Evolutionary conservation across 2,113 vertebrate species (phyloP).

Genomic region (Manacus vitellinus): DNA sequence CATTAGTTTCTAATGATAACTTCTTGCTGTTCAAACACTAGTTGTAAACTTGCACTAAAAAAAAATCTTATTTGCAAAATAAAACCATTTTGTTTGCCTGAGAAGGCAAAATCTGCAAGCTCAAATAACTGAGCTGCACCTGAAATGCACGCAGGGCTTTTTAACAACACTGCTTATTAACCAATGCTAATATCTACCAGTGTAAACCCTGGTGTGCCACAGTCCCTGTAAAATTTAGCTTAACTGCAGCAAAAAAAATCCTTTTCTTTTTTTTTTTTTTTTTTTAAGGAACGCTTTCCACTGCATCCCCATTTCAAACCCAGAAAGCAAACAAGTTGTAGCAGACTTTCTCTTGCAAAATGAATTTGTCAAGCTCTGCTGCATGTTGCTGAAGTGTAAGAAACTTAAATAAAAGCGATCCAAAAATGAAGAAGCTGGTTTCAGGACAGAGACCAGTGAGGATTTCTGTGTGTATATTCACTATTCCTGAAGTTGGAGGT

Average conservation of each 20-base stretch:
- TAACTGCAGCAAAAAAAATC: not conserved
- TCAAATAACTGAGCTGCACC: not conserved
- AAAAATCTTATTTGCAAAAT: not conserved
- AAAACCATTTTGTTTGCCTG: not conserved
- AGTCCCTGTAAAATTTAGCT: not conserved
- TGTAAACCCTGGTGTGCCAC: fast-evolving
- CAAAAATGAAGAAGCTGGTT: not conserved
- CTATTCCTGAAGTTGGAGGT: not conserved
- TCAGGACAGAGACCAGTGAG: not conserved
- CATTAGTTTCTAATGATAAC: not conserved
- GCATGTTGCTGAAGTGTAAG: conserved; percentile 40
- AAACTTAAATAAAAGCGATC: conserved; percentile 26
- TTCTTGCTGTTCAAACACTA: not conserved
- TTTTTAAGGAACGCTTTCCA: not conserved
- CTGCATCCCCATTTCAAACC: not conserved
- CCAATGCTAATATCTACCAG: fast-evolving
- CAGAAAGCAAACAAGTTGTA: conserved; percentile 11
- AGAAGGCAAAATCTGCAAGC: not conserved
- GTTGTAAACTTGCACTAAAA: not conserved
- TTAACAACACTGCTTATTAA: not conserved
- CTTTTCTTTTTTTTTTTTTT: not conserved
- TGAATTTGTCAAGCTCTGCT: conserved; percentile 42
- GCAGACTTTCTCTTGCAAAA: conserved; percentile 37
- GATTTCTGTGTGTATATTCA: not conserved
- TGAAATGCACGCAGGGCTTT: not conserved